These are phyloP conservation scores for Bucco capensis DNA, from an alignment of 2,113 vertebrate genomes.

Conservation along the genomic window DNA sequence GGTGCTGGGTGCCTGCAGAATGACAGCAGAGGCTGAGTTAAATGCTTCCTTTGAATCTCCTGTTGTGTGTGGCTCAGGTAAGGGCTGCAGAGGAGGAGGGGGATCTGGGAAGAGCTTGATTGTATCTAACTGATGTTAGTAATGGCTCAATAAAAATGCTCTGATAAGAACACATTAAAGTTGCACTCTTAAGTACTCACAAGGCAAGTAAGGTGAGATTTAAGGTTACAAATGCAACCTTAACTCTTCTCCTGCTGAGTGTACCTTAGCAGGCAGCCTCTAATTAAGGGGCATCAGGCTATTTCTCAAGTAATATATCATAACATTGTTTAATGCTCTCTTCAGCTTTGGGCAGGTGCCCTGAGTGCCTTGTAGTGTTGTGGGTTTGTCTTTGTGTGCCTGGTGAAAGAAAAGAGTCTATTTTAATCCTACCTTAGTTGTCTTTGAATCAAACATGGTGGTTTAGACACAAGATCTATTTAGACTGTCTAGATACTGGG, in stretches of 20 bases:
- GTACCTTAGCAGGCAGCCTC: conserved; percentile 23
- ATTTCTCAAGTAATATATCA: not conserved
- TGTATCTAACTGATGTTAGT: conserved; percentile 36
- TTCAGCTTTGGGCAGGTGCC: not conserved
- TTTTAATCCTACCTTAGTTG: not conserved
- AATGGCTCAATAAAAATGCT: conserved; percentile 51
- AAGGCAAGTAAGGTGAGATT: conserved; percentile 41
- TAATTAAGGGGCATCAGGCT: conserved; percentile 44
- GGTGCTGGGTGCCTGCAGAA: not conserved
- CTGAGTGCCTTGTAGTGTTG: not conserved
- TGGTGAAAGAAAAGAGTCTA: not conserved
- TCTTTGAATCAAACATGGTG: not conserved
- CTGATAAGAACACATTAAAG: conserved; percentile 46
- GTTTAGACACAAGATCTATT: not conserved
- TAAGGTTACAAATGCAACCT: conserved; percentile 48
- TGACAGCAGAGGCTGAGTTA: not conserved
- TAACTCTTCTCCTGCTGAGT: conserved; percentile 50
- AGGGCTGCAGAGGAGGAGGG: not conserved
- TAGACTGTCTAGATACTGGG: not conserved
- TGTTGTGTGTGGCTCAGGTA: not conserved
- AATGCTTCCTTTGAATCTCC: not conserved
- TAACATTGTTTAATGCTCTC: not conserved
- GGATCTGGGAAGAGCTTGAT: conserved; percentile 30
- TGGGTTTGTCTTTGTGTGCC: not conserved
- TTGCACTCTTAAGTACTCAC: not conserved